These are phyloP conservation scores for Agriotes lineatus DNA, from an alignment of 2,888 invertebrate genomes.

Conservation along the genomic window DNA sequence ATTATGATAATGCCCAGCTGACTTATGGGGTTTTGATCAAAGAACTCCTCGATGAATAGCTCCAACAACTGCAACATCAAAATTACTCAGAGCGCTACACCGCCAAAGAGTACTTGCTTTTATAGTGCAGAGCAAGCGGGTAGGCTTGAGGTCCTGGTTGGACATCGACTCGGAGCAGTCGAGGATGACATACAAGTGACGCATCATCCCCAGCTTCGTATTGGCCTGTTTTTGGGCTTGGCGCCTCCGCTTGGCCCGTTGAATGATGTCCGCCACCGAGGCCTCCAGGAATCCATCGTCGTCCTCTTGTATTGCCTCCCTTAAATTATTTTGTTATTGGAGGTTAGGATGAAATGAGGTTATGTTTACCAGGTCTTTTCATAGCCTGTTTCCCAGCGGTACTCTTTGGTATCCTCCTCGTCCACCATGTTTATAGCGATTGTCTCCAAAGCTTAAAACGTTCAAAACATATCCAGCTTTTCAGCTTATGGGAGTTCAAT, in stretches of 20 bases:
- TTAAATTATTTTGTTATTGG: slow-evolving; percentile 55
- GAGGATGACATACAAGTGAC: slow-evolving; percentile 91
- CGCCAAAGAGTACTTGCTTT: slow-evolving; percentile 80
- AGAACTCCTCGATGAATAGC: slow-evolving; percentile 95
- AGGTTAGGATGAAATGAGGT: slow-evolving; percentile 20
- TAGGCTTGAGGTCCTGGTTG: slow-evolving; percentile 95
- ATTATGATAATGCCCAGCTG: slow-evolving; percentile 94
- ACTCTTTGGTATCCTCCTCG: slow-evolving; percentile 88
- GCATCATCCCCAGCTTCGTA: slow-evolving; percentile 97
- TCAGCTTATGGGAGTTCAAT: too few species aligned
- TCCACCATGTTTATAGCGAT: slow-evolving; percentile 72
- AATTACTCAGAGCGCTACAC: too few species aligned
- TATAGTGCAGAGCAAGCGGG: slow-evolving; percentile 85
- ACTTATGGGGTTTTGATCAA: slow-evolving; percentile 98
- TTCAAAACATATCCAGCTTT: too few species aligned
- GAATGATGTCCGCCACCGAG: slow-evolving; percentile 91
- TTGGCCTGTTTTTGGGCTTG: slow-evolving; percentile 79
- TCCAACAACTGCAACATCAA: slow-evolving; percentile 85
- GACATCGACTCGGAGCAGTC: slow-evolving; percentile 97
- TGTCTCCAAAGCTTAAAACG: too few species aligned
- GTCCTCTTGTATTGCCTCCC: slow-evolving; percentile 97
- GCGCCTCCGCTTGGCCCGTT: slow-evolving; percentile 87
- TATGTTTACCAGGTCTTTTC: slow-evolving; percentile 88
- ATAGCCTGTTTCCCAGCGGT: slow-evolving; percentile 95
- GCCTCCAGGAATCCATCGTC: slow-evolving; percentile 92